These are phyloP conservation scores for Tetragnatha versicolor DNA, from an alignment of 1,140 invertebrate species.

Conservation along the genomic window DNA sequence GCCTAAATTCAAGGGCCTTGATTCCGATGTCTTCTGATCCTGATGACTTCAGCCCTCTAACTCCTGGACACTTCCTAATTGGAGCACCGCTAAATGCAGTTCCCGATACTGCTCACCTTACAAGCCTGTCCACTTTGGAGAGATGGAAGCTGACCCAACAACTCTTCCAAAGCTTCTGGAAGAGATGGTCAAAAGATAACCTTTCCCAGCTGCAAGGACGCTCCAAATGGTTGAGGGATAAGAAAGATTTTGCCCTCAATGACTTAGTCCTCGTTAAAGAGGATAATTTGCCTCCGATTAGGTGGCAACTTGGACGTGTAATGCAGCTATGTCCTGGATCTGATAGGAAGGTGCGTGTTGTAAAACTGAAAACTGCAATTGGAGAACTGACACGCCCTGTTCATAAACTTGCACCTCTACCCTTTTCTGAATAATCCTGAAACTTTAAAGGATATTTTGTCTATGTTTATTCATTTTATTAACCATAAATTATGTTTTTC, in stretches of 20 bases:
- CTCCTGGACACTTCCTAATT: conserved; percentile 58
- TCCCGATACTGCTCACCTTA: not conserved
- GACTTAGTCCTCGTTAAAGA: conserved; percentile 61
- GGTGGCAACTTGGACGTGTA: conserved; percentile 62
- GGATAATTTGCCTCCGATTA: conserved; percentile 59
- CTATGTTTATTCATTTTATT: too few relatives aligned
- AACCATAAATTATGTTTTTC: too few relatives aligned
- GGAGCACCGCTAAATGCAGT: not conserved
- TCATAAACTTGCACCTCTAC: not conserved
- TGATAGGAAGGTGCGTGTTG: conserved; percentile 59
- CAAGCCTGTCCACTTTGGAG: not conserved
- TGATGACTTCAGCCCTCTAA: conserved; percentile 59
- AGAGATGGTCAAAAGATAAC: conserved; percentile 39
- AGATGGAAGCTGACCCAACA: not conserved
- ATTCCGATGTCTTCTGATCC: conserved; percentile 59
- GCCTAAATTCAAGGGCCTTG: conserved; percentile 60
- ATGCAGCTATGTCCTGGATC: conserved; percentile 58
- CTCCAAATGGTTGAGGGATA: conserved; percentile 45
- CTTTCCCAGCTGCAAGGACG: conserved; percentile 46
- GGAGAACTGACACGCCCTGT: conserved; percentile 38
- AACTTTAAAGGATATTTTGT: too few relatives aligned
- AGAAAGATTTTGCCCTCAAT: conserved; percentile 34
- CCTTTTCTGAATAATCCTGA: not conserved
- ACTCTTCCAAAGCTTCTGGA: conserved; percentile 28
- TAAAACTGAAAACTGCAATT: conserved; percentile 56